phyloP scores from a whole-genome alignment of 2,797 vertebrate genomes.

The Phataginus tetradactyla region DNA sequence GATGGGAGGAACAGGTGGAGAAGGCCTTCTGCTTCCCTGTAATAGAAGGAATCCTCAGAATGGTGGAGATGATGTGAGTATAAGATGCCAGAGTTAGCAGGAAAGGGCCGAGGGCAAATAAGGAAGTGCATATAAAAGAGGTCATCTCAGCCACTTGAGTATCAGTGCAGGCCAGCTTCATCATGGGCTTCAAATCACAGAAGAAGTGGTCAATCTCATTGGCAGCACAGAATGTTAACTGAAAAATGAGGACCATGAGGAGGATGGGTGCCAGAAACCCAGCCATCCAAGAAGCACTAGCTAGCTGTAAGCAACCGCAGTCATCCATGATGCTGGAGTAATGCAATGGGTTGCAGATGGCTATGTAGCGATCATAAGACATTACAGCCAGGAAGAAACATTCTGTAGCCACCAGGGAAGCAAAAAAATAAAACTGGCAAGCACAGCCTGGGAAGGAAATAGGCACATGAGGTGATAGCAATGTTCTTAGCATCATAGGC shows the following conservation, averaged over 20 bases:
- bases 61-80: constrained; percentile 59
- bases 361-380: constrained; percentile 61
- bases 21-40: constrained; percentile 59
- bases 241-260: constrained; percentile 53
- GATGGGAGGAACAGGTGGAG: constrained; percentile 68
- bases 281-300: constrained; percentile 39
- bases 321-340: constrained; percentile 58
- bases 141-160: constrained; percentile 56
- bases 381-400: constrained; percentile 62
- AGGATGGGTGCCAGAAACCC: constrained; percentile 51
- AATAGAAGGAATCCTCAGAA: constrained; percentile 68
- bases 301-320: constrained; percentile 50
- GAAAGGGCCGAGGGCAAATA: constrained; percentile 68
- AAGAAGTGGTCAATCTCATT: constrained; percentile 70
- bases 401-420: constrained; percentile 48
- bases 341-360: constrained; percentile 64
- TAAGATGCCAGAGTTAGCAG: constrained; percentile 70
- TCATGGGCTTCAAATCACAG: constrained; percentile 71
- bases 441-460: constrained; percentile 59
- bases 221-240: constrained; percentile 52
- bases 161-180: constrained; percentile 70
- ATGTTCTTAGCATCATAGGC: constrained; percentile 31
- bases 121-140: constrained; percentile 59
- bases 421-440: constrained; percentile 64
- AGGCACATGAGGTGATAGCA: constrained; percentile 31